phyloP scores from a whole-genome alignment of 1,140 invertebrate species.

The Hypothenemus hampei region DNA sequence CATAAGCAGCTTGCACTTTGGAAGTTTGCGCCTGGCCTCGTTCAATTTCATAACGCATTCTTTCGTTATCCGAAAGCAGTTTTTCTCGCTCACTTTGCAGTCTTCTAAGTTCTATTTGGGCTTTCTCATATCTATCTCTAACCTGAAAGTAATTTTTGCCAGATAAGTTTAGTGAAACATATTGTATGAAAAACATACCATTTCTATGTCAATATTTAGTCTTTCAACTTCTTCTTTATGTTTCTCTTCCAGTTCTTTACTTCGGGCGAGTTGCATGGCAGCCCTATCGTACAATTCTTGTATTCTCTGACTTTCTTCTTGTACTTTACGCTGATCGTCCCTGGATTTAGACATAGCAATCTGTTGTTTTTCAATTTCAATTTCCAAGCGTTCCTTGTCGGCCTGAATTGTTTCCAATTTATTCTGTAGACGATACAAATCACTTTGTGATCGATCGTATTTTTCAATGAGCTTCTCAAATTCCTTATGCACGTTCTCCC shows the following conservation, averaged over 20 bases:
- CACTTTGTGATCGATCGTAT: constrained; percentile 85
- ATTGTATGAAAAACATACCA: too few relatives aligned
- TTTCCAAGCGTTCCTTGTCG: constrained; percentile 77
- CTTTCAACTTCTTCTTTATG: constrained; percentile 82
- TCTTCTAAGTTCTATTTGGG: constrained; percentile 75
- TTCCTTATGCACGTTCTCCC: constrained; percentile 82
- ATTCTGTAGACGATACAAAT: constrained; percentile 81
- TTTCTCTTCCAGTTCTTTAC: constrained; percentile 88
- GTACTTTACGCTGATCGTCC: constrained; percentile 79
- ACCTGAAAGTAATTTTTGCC: constrained; percentile 8
- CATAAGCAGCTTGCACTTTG: constrained; percentile 76
- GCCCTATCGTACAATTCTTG: constrained; percentile 86
- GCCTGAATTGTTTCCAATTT: constrained; percentile 80
- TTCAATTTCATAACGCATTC: constrained; percentile 81
- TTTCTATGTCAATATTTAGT: constrained; percentile 70
- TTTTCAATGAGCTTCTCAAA: constrained; percentile 89
- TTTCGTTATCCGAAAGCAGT: constrained; percentile 73
- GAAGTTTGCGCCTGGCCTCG: constrained; percentile 74
- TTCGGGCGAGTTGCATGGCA: constrained; percentile 70
- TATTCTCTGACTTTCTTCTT: constrained; percentile 75
- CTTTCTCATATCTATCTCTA: constrained; percentile 84
- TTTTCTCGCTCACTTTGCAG: constrained; percentile 83
- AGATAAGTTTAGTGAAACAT: too few relatives aligned
- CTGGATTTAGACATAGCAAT: constrained; percentile 71
- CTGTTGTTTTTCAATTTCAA: constrained; percentile 82